Conservation (phyloP, 1,140 invertebrate genomes). For the Argopecten irradians region DNA sequence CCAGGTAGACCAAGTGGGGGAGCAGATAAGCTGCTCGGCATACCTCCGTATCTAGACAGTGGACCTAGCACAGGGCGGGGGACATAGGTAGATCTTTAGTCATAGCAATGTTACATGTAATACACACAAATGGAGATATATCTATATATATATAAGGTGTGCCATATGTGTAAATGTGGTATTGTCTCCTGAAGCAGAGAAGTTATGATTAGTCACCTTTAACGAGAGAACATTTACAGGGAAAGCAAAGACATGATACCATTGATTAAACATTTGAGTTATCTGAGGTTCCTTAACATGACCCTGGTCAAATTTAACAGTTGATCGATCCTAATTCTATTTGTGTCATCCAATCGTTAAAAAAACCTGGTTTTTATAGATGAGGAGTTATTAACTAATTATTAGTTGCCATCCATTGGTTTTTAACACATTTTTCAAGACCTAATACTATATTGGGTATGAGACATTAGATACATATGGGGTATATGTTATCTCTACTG, state of each 20-base stretch:
- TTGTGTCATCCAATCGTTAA: background rate
- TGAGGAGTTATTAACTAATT: background rate
- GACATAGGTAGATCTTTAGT: background rate
- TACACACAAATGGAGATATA: slow-evolving; percentile 16
- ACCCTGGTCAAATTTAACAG: no score
- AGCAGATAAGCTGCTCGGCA: background rate
- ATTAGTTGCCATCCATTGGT: no score
- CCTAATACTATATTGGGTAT: background rate
- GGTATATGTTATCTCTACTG: background rate
- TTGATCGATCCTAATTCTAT: no score
- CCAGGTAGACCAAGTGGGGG: background rate
- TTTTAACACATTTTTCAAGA: no score
- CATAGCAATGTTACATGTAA: background rate
- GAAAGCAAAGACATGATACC: background rate
- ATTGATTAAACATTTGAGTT: background rate
- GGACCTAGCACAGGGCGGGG: background rate
- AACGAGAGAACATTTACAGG: background rate
- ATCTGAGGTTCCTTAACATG: no score
- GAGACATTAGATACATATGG: no score
- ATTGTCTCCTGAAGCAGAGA: background rate
- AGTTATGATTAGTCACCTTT: background rate
- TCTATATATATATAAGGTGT: background rate
- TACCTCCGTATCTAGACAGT: background rate
- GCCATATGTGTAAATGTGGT: background rate
- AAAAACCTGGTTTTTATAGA: background rate